Conservation (phyloP, 1,140 invertebrate genomes). For the Drosophila carrolli region DNA sequence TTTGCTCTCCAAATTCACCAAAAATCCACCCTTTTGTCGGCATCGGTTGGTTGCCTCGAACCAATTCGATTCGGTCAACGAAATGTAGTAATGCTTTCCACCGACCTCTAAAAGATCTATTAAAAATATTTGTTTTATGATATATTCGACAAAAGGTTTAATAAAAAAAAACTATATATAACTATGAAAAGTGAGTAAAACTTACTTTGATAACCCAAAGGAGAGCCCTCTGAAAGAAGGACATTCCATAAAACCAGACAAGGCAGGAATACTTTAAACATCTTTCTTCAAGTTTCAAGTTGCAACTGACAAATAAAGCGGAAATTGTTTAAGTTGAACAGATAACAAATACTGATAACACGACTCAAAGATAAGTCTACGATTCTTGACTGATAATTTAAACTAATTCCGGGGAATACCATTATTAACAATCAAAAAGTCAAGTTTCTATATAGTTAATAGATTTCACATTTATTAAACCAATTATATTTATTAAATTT, state of each 20-base stretch:
- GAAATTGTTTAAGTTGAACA: neutral
- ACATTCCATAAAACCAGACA: conserved; percentile 7
- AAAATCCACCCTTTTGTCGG: conserved; percentile 28
- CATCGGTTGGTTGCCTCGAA: conserved; percentile 38
- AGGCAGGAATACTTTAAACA: conserved; percentile 1
- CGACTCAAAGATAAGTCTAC: neutral
- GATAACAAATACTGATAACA: conserved; percentile 2
- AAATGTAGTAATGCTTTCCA: conserved; percentile 32
- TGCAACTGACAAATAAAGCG: neutral
- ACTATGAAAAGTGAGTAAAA: too few relatives aligned
- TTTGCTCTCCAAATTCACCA: conserved; percentile 18
- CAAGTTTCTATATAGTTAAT: neutral
- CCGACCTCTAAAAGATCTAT: neutral
- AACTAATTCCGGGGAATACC: neutral
- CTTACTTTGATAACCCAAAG: conserved; percentile 10
- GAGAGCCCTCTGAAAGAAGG: neutral
- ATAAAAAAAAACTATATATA: too few relatives aligned
- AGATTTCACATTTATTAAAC: too few relatives aligned
- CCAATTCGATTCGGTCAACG: conserved; percentile 26
- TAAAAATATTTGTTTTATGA: neutral
- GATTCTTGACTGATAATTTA: neutral
- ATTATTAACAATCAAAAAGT: neutral
- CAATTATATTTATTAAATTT: too few relatives aligned
- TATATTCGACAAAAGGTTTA: too few relatives aligned
- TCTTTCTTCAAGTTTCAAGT: conserved; percentile 7